These are phyloP conservation scores for Sphaeramia orbicularis DNA, from an alignment of 2,797 vertebrate species.

Conservation along the genomic window DNA sequence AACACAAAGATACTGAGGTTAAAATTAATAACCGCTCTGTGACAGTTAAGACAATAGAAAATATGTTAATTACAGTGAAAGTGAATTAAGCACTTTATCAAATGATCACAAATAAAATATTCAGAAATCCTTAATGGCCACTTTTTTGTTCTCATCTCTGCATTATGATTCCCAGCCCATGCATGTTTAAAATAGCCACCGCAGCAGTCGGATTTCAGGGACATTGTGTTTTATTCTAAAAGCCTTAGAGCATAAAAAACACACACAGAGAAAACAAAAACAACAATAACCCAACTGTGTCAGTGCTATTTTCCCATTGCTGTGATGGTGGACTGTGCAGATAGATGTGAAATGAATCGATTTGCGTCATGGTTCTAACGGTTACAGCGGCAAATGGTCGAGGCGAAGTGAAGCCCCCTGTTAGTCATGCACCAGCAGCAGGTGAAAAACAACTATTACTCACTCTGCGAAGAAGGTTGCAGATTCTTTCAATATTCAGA, in stretches of 20 bases:
- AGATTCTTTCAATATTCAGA: slow-evolving; percentile 95
- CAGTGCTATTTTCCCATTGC: slow-evolving; percentile 2
- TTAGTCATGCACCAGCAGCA: slow-evolving; percentile 52
- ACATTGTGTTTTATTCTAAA: slow-evolving; percentile 19
- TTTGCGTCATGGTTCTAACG: slow-evolving; percentile 50
- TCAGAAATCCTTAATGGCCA: no score
- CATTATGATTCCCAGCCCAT: neutral
- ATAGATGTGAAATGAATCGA: slow-evolving; percentile 59
- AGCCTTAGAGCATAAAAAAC: slow-evolving; percentile 3
- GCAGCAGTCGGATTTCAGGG: slow-evolving; percentile 7
- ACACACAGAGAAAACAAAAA: neutral
- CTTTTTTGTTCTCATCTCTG: no score
- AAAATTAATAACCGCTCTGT: neutral
- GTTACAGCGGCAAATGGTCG: slow-evolving; percentile 52
- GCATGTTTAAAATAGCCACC: slow-evolving; percentile 26
- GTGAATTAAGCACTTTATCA: slow-evolving; percentile 13
- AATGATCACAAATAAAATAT: neutral
- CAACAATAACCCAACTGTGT: neutral
- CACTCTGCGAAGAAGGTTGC: slow-evolving; percentile 93
- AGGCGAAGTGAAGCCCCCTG: slow-evolving; percentile 39
- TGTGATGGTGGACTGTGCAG: slow-evolving; percentile 11
- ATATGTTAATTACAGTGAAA: neutral
- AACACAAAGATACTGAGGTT: no score
- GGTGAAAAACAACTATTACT: slow-evolving; percentile 71
- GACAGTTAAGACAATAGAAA: neutral